These are phyloP conservation scores for Myiagra hebetior DNA, from an alignment of 2,113 vertebrate genomes.

Conservation along the genomic window DNA sequence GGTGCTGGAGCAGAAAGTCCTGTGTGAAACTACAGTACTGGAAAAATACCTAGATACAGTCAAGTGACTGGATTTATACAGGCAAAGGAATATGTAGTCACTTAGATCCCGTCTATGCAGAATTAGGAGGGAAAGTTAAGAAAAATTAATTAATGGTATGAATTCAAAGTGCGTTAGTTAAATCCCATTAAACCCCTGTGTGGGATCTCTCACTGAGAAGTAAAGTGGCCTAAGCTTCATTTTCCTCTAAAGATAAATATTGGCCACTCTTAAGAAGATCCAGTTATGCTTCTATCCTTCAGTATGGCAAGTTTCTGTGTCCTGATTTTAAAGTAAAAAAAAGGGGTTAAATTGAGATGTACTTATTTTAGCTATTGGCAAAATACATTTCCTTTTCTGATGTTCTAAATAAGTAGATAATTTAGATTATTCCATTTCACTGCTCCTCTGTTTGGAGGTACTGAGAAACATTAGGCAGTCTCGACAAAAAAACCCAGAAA, in stretches of 20 bases:
- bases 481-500: neutral
- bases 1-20: neutral
- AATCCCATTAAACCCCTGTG: constrained; percentile 10
- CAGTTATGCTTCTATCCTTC: neutral
- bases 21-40: neutral
- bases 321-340: neutral
- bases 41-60: neutral
- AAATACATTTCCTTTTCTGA: neutral
- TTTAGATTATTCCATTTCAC: constrained; percentile 7
- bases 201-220: neutral
- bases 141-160: constrained; percentile 19
- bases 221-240: neutral
- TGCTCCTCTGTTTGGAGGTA: neutral
- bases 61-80: neutral
- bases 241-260: neutral
- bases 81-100: neutral
- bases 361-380: neutral
- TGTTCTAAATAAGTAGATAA: neutral
- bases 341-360: neutral
- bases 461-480: constrained; percentile 14
- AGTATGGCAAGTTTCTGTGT: neutral
- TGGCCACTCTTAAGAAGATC: neutral
- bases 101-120: neutral
- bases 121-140: neutral
- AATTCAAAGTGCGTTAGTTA: neutral